Percentiles rank a stretch among this genome's conserved stretches.
Evolutionary conservation across 2,888 invertebrate species (phyloP).

Genomic region (Dorcus parallelipipedus): DNA sequence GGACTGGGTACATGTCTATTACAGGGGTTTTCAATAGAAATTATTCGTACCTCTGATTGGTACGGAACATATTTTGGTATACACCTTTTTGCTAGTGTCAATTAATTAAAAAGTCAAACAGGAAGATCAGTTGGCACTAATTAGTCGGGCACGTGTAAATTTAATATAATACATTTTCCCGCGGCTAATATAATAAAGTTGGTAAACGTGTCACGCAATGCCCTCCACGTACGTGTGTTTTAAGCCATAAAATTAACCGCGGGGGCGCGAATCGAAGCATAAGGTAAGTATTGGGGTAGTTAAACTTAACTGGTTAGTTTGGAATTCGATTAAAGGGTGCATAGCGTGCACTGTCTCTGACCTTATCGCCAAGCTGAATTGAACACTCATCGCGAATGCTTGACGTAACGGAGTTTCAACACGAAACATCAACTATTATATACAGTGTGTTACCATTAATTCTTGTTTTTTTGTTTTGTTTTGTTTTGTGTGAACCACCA

Average conservation of each 20-base stretch:
- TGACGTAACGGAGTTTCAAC: constrained; percentile 28
- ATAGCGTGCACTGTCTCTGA: constrained; percentile 30
- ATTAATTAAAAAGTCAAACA: background rate
- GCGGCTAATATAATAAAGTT: constrained; percentile 30
- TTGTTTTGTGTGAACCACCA: background rate
- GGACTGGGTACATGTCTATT: constrained; percentile 5
- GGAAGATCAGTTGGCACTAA: constrained; percentile 7
- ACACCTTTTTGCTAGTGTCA: background rate
- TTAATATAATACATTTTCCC: constrained; percentile 27
- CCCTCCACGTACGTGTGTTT: constrained; percentile 30
- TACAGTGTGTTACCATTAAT: constrained; percentile 12
- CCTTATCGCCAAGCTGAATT: constrained; percentile 29
- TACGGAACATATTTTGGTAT: background rate
- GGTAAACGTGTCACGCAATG: constrained; percentile 27
- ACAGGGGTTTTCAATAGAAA: constrained; percentile 9
- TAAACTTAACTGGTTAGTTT: constrained; percentile 29
- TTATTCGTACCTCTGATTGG: constrained; percentile 6
- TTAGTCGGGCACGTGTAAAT: constrained; percentile 22
- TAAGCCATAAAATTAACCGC: constrained; percentile 42
- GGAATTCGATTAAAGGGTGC: constrained; percentile 30
- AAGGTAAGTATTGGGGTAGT: constrained; percentile 23
- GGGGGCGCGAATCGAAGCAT: constrained; percentile 33
- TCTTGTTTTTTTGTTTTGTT: background rate
- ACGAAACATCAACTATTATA: constrained; percentile 26
- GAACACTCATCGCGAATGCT: constrained; percentile 32